Percentiles rank a stretch among this genome's conserved stretches.
phyloP scores from a whole-genome alignment of 2,888 invertebrate species.

The Spisula subtruncata region DNA sequence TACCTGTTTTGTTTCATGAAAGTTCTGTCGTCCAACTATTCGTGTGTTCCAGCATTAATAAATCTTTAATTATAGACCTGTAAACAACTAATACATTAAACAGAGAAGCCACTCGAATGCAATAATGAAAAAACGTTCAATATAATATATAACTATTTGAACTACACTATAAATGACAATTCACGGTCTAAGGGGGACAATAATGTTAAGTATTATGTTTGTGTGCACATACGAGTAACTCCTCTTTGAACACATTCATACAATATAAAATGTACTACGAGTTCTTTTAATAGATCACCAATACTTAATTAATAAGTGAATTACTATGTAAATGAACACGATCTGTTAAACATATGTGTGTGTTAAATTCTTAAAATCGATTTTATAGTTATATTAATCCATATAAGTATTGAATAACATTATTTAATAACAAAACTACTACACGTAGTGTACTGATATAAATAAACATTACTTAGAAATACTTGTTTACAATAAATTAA shows the following conservation, averaged over 20 bases:
- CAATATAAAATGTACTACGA: too few relatives aligned
- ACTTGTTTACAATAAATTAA: too few relatives aligned
- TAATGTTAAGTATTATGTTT: not conserved
- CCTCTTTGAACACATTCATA: not conserved
- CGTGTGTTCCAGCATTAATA: conserved; percentile 14
- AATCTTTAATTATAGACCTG: conserved; percentile 6
- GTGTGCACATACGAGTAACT: not conserved
- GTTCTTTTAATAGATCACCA: too few relatives aligned
- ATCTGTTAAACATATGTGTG: not conserved
- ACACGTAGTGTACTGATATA: too few relatives aligned
- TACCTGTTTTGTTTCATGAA: not conserved
- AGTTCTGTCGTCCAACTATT: conserved; percentile 12
- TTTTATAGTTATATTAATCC: not conserved
- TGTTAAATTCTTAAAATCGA: not conserved
- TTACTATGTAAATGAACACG: too few relatives aligned
- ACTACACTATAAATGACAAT: not conserved
- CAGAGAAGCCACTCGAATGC: not conserved
- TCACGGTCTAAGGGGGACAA: not conserved
- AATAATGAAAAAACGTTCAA: not conserved
- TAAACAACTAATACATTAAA: conserved; percentile 4
- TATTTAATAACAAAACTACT: too few relatives aligned
- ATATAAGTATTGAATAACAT: too few relatives aligned
- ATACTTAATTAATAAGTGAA: too few relatives aligned
- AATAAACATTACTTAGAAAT: too few relatives aligned
- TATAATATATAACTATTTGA: too few relatives aligned